Evolutionary conservation across 2,113 vertebrate species (phyloP).

Genomic region (Pelvicachromis taeniatus): DNA sequence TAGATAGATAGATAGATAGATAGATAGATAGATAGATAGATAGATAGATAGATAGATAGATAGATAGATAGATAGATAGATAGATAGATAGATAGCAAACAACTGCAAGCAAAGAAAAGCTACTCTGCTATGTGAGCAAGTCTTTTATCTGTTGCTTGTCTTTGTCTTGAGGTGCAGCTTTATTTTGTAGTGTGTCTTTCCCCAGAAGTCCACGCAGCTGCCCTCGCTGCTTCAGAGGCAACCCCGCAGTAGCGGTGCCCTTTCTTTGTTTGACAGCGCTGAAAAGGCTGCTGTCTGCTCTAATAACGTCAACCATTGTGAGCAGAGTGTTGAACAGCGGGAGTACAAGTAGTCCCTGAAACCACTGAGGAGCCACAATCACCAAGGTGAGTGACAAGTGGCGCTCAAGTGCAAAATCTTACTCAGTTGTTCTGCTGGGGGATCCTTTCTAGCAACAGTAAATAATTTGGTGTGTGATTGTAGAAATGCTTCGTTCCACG

Average conservation of each 20-base stretch:
- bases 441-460: neutral
- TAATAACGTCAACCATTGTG: slow-evolving; percentile 47
- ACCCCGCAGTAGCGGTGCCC: neutral
- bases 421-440: neutral
- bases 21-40: neutral
- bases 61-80: neutral
- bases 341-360: neutral
- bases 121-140: neutral
- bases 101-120: neutral
- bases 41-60: neutral
- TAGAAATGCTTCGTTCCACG: neutral
- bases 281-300: slow-evolving; percentile 54
- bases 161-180: neutral
- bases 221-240: neutral
- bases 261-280: slow-evolving; percentile 43
- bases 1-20: neutral
- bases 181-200: neutral
- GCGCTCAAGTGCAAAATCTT: neutral
- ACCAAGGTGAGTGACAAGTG: slow-evolving; percentile 1
- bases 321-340: slow-evolving; percentile 24
- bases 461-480: neutral
- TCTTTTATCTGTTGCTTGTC: neutral
- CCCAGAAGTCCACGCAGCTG: neutral
- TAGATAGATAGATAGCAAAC: neutral
- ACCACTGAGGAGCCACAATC: neutral